Evolutionary conservation across 1,140 invertebrate genomes (phyloP), one percentile per base, ranked within the genome.

Genomic region (Littorina saxatilis): DNA sequence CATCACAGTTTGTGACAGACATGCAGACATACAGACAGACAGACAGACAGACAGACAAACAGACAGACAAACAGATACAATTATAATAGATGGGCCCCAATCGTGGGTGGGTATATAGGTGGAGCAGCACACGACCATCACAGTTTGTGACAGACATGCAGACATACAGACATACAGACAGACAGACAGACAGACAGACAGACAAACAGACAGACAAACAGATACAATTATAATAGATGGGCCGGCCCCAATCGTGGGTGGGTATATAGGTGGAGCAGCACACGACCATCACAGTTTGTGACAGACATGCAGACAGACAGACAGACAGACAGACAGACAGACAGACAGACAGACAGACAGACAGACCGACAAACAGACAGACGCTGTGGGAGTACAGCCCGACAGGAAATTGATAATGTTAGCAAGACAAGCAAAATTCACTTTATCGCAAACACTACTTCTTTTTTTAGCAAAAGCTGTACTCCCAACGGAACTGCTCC

Each of bases 311-410:
- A 61, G 17, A 61, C 23, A 66, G 61, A 66, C 23, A 66, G 61
- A 66, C 23, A 66, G 27, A 66, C 27, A 66, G 29, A 66, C 1
- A 35, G 61, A 66, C 27, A 66, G 27, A 66, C 27, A 66, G 20
- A 66, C 20, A 66, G n/a, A 66, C 61, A 66, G n/a, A 66, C 17
- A 58, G 55, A 58, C 17, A 58, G n/a, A 58, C 17, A 58, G 55
- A 58, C n/a, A n/a, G n/a, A n/a, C n/a, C n/a, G 39, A 17, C 23
- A 27, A 17, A 47, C 43, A 47, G 43, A 47, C n/a, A n/a, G n/a
- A n/a, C 43, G 43, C 43, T 47, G 43, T 17, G 7, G 43, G 43
- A 17, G 43, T 47, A 17, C 7, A 47, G 17, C 43, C n/a, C n/a
- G n/a, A n/a, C n/a, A n/a, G n/a, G n/a, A n/a, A n/a, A n/a, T n/a